phyloP scores from a whole-genome alignment of 2,888 invertebrate species.

The Macaria notata region DNA sequence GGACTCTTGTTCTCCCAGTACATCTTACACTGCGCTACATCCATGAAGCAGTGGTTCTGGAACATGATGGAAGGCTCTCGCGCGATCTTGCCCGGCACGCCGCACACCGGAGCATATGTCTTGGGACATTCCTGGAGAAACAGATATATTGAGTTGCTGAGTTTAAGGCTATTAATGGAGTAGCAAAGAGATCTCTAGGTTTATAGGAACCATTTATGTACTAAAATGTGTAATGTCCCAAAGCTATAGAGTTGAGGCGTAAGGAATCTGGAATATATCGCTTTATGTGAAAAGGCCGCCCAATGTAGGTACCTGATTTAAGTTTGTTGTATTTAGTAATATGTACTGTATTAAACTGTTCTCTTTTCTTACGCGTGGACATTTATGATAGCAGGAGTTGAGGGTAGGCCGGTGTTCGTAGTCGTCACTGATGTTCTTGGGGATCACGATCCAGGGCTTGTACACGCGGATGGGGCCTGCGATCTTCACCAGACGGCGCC shows the following conservation, averaged over 20 bases:
- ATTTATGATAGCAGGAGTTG: slow-evolving; percentile 62
- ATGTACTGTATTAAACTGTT: no score
- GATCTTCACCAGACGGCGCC: slow-evolving; percentile 47
- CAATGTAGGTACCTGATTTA: no score
- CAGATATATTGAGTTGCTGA: not conserved
- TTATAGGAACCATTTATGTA: no score
- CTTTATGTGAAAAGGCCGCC: no score
- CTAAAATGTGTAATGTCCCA: no score
- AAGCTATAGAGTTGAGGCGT: no score
- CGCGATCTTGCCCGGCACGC: slow-evolving; percentile 51
- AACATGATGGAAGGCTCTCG: slow-evolving; percentile 65
- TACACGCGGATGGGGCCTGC: slow-evolving; percentile 58
- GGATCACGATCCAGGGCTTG: slow-evolving; percentile 52
- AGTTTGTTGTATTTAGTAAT: no score
- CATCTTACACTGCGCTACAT: slow-evolving; percentile 70
- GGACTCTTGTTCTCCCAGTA: slow-evolving; percentile 54
- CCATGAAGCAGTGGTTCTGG: slow-evolving; percentile 73
- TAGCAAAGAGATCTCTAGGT: not conserved
- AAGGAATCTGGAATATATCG: no score
- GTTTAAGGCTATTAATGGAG: not conserved
- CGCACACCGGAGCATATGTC: slow-evolving; percentile 67
- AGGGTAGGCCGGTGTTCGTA: slow-evolving; percentile 52
- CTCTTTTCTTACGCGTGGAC: slow-evolving; percentile 53
- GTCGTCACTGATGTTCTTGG: slow-evolving; percentile 52
- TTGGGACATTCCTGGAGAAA: slow-evolving; percentile 59